Percentiles rank a stretch among this genome's conserved stretches.
Evolutionary conservation across 1,140 invertebrate genomes (phyloP).

Genomic region (Gonioctena quinquepunctata): DNA sequence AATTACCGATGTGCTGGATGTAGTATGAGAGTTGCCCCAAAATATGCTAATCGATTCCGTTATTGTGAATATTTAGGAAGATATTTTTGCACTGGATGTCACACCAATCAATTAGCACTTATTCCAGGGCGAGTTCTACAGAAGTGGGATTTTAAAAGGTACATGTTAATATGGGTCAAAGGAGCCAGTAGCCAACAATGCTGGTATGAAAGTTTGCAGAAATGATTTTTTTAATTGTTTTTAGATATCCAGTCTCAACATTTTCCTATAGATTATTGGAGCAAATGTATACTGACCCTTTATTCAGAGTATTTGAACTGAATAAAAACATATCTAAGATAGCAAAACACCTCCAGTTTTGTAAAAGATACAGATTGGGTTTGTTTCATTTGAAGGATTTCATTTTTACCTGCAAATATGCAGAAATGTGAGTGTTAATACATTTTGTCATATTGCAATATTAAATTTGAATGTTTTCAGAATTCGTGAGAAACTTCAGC

Average conservation of each 20-base stretch:
- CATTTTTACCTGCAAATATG: slow-evolving; percentile 67
- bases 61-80: slow-evolving; percentile 87
- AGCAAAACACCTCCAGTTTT: slow-evolving; percentile 65
- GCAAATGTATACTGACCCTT: slow-evolving; percentile 76
- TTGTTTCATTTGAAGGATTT: slow-evolving; percentile 73
- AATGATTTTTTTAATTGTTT: slow-evolving; percentile 44
- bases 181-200: background rate
- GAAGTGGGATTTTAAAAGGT: slow-evolving; percentile 74
- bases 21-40: slow-evolving; percentile 75
- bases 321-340: slow-evolving; percentile 71
- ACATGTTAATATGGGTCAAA: too few relatives aligned
- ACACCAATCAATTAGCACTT: slow-evolving; percentile 73
- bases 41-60: slow-evolving; percentile 72
- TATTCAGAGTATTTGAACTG: slow-evolving; percentile 76
- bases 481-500: slow-evolving; percentile 63
- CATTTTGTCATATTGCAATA: too few relatives aligned
- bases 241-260: slow-evolving; percentile 77
- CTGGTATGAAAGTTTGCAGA: background rate
- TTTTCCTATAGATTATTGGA: slow-evolving; percentile 79
- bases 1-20: slow-evolving; percentile 85
- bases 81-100: slow-evolving; percentile 89
- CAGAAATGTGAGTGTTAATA: slow-evolving; percentile 62
- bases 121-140: slow-evolving; percentile 80
- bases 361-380: slow-evolving; percentile 66
- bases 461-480: too few relatives aligned